Evolutionary conservation across 1,140 invertebrate genomes (phyloP), one percentile per base, ranked within the genome.

Genomic region (Colletes latitarsis): DNA sequence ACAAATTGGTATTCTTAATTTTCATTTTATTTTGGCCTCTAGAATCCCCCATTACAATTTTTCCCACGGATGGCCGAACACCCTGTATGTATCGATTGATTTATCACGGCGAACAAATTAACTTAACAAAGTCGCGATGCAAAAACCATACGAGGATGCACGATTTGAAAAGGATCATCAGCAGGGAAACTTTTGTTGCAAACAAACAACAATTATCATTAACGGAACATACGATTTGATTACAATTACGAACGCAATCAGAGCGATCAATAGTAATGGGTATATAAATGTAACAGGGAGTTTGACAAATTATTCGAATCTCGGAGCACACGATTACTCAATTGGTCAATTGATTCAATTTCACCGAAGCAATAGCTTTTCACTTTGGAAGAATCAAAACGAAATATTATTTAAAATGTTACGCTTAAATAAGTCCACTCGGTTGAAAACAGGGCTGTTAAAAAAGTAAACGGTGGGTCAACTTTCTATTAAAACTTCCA

Each of bases 261-360:
- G 72, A 53, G 21, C 39, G 8, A 30, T 19, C 46, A 30, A 30
- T 30, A 30, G 2, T 30, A 30, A 30, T 30, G 2, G n/a, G 53
- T 62, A 21, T 66, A 75, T 75, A 75, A 75, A 75, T 66, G 19
- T 75, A 75, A 75, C 64, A 53, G 64, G n/a, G 39, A 14, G 21
- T 30, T 9, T 14, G 41, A 30, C 60, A 30, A 75, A 75, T 75
- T 75, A 75, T 75, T 75, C 72, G 62, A 66, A 17, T 66, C n/a
- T 9, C 30, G 62, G 57, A 55, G 10, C 14, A 30, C 39, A n/a
- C 53, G 53, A 75, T 75, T 75, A 75, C 53, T n/a, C 72, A 43
- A 75, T 75, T 60, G 72, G 41, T 66, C 49, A 55, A 49, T 30
- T 46, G 30, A 66, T 75, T 75, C 30, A 66, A 75, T 53, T 41